Evolutionary conservation across 2,888 invertebrate genomes (phyloP).

Genomic region (Parascotia fuliginaria): DNA sequence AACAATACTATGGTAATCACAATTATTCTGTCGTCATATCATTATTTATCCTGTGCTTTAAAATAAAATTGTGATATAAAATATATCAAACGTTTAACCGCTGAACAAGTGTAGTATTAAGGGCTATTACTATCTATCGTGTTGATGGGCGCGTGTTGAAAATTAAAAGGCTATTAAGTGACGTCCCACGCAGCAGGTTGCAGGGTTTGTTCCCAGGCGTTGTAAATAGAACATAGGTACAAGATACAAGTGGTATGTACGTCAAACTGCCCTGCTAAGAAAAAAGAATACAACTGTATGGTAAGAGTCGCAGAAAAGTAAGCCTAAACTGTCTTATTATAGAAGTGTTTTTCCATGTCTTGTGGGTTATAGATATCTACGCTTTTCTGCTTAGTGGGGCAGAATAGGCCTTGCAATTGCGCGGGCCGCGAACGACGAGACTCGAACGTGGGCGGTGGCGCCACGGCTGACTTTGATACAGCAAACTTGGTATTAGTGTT

Average conservation of each 20-base stretch:
- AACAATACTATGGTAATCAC: too few relatives aligned
- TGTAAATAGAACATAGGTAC: conserved; percentile 49
- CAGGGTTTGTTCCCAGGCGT: conserved; percentile 62
- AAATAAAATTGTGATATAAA: conserved; percentile 17
- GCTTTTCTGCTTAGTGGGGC: too few relatives aligned
- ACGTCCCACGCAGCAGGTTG: conserved; percentile 72
- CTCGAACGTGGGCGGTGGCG: conserved; percentile 61
- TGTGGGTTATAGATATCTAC: too few relatives aligned
- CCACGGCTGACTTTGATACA: conserved; percentile 51
- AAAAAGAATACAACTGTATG: too few relatives aligned
- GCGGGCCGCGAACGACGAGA: conserved; percentile 46
- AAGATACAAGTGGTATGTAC: conserved; percentile 51
- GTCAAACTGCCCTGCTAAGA: too few relatives aligned
- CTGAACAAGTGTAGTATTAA: conserved; percentile 58
- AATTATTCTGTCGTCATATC: not conserved
- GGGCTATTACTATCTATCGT: conserved; percentile 59
- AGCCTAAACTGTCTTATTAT: too few relatives aligned
- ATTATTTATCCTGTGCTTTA: too few relatives aligned
- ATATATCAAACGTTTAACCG: conserved; percentile 21
- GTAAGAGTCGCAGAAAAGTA: too few relatives aligned
- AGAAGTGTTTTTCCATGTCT: too few relatives aligned
- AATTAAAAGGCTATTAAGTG: conserved; percentile 81
- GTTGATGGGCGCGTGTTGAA: conserved; percentile 71
- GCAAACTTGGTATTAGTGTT: conserved; percentile 56
- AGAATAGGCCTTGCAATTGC: conserved; percentile 56